These are phyloP conservation scores for Phortica variegata DNA, from an alignment of 1,140 invertebrate species.

Conservation along the genomic window DNA sequence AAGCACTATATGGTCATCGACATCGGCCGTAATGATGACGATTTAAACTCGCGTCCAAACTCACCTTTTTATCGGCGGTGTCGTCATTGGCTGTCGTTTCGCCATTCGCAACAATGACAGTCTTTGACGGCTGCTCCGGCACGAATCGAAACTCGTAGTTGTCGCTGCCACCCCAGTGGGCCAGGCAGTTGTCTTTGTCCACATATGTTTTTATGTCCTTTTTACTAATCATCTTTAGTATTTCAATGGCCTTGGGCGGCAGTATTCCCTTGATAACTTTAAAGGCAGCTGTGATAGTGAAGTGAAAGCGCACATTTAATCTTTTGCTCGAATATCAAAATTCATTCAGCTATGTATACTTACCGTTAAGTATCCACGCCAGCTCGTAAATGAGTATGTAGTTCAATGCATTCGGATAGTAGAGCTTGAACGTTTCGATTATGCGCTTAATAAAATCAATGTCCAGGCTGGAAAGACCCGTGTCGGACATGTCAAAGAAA, in stretches of 20 bases:
- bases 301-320: background rate
- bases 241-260: constrained; percentile 83
- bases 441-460: constrained; percentile 84
- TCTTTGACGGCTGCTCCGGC: constrained; percentile 54
- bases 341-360: constrained; percentile 27
- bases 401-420: constrained; percentile 88
- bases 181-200: constrained; percentile 70
- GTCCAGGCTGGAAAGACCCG: constrained; percentile 84
- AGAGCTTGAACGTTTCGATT: constrained; percentile 82
- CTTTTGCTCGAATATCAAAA: too few species aligned
- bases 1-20: too few species aligned
- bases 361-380: constrained; percentile 91
- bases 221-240: constrained; percentile 87
- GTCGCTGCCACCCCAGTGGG: constrained; percentile 84
- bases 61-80: constrained; percentile 37
- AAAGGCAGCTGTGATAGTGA: constrained; percentile 74
- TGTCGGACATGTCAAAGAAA: constrained; percentile 86
- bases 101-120: background rate
- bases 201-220: constrained; percentile 76
- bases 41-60: too few species aligned
- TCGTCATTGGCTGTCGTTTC: constrained; percentile 26
- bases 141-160: constrained; percentile 73
- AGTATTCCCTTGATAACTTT: constrained; percentile 88
- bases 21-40: too few species aligned
- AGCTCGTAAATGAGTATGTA: constrained; percentile 92